phyloP scores from a whole-genome alignment of 30 jellyfish, hydroid and myxozoan species.

The Pseudorhiza aurosa region DNA sequence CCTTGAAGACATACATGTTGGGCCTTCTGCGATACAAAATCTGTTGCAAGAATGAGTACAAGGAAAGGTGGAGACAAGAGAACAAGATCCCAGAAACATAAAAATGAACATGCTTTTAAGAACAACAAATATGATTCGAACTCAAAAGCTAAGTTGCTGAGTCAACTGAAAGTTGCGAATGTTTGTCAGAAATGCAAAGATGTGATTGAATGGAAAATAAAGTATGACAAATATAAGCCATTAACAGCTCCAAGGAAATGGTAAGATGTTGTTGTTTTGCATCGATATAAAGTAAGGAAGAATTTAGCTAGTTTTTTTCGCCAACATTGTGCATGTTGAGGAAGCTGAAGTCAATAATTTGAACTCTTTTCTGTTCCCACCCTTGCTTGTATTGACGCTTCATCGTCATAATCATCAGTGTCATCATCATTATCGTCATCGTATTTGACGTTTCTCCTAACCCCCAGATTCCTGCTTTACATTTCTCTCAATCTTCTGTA shows the following conservation, averaged over 20 bases:
- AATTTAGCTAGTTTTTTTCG: no score
- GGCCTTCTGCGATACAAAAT: no score
- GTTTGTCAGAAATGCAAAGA: slow-evolving; percentile 92
- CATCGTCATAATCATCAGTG: background rate
- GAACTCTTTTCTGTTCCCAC: no score
- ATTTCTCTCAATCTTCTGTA: no score
- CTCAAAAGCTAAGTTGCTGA: slow-evolving; percentile 63
- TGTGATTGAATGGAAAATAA: slow-evolving; percentile 92
- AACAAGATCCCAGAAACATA: slow-evolving; percentile 65
- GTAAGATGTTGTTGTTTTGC: slow-evolving; percentile 57
- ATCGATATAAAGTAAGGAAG: no score
- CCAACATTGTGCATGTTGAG: no score
- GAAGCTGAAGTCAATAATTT: no score
- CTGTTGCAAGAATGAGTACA: slow-evolving; percentile 60
- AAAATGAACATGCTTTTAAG: slow-evolving; percentile 74
- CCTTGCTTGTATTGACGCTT: background rate
- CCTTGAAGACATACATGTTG: no score
- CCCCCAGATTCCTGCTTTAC: no score
- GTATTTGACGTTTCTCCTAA: no score
- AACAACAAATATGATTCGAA: slow-evolving; percentile 78
- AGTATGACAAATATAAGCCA: slow-evolving; percentile 88
- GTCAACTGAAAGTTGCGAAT: slow-evolving; percentile 67
- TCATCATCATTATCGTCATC: no score
- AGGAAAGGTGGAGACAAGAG: slow-evolving; percentile 72
- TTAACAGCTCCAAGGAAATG: slow-evolving; percentile 86